Conservation (phyloP, 2,113 vertebrate species). For the Bucco capensis region DNA sequence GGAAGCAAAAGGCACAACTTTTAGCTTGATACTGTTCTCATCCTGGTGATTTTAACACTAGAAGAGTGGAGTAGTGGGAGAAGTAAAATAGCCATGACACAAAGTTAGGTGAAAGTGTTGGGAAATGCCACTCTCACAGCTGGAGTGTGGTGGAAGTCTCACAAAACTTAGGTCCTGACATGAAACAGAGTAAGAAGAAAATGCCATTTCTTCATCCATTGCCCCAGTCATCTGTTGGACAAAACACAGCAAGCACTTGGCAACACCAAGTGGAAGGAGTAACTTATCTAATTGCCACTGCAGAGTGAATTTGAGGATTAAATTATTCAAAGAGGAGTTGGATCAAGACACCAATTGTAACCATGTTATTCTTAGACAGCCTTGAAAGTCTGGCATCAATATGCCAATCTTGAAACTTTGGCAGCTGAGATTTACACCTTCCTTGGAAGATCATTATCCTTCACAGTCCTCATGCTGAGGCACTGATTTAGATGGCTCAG, state of each 20-base stretch:
- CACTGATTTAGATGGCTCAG: background rate
- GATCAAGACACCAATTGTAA: background rate
- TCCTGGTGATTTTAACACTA: background rate
- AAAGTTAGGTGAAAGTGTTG: background rate
- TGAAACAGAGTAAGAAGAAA: background rate
- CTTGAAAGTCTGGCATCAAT: background rate
- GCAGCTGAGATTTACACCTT: background rate
- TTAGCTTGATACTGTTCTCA: background rate
- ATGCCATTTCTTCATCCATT: background rate
- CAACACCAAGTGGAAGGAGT: background rate
- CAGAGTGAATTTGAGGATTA: background rate
- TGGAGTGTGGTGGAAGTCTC: background rate
- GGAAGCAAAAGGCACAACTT: background rate
- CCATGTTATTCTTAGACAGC: too few relatives aligned
- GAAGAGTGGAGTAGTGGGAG: background rate
- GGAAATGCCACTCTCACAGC: background rate
- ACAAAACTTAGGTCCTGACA: background rate
- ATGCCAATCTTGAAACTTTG: background rate
- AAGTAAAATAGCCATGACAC: background rate
- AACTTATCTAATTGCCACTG: background rate
- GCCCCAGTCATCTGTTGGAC: background rate
- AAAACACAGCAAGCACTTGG: accelerated
- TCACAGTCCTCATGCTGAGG: background rate
- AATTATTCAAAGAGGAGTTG: background rate
- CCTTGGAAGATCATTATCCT: background rate